Evolutionary conservation across 2,797 vertebrate genomes (phyloP), one percentile per base, ranked within the genome.

Genomic region (Sphenopsis melanotis): DNA sequence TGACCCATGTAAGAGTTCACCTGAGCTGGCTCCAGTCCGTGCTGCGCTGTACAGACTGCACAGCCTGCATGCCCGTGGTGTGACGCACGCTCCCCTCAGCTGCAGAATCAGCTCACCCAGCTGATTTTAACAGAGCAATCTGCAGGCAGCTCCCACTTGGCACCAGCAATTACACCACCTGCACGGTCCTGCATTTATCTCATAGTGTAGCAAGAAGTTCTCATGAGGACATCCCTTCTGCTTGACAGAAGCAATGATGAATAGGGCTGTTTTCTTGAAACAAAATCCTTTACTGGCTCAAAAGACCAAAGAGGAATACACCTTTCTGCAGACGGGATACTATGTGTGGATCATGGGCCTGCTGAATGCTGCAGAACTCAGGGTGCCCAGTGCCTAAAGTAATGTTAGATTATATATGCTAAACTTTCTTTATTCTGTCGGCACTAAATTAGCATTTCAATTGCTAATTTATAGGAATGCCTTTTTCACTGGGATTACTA

Each of bases 311-410:
- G 8, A 1, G 18, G 11, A 34, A 3, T 24, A 46, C 34, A 11
- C 2, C 12, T 24, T 79, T 36, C 52, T 59, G n/a, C 37, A 64
- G 32, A 32, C 20, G 59, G 29, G 9, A 22, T 52, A 55, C 34
- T 42, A 12, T 0, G 1, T 0, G 0, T 18, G 32, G 15, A 50
- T 13, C 3, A 0, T 27, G 66, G n/a, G 11, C 36, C 68, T 1
- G 8, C 13, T 32, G 24, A 49, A 74, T 1, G 5, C 34, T 71
- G 52, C 37, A 72, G 34, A 78, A 56, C 20, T 64, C 4, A 0
- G 18, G 18, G 26, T 9, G 55, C 18, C 32, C 41, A 76, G 19
- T 10, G 32, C 41, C 60, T 39, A 36, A 68, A 61, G 23, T 17
- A 50, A 46, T 1, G 6, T 29, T 37, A 32, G 6, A 68, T 71